Evolutionary conservation across 2,888 invertebrate genomes (phyloP), one percentile per base, ranked within the genome.

Genomic region (Lissocephala sabroskyi): DNA sequence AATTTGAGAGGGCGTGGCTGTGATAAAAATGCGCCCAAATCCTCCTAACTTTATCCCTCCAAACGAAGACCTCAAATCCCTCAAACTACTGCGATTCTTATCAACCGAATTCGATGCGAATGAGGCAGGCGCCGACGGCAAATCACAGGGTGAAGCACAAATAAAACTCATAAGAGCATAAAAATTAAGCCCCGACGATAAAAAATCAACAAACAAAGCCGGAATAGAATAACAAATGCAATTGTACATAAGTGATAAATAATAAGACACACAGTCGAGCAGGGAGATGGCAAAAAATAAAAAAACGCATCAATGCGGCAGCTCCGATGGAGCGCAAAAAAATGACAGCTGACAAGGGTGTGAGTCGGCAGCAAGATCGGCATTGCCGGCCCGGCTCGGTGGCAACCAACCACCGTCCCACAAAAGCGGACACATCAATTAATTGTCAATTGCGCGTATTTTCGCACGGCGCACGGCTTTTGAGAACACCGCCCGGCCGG

Each of bases 401-500:
- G 23, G 7, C 4, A 7, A 23, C 4, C 23, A 23, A 7, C 7
- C 23, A 23, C 7, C 23, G 4, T 23, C 23, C n/a, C n/a, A n/a
- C n/a, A 23, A 55, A 48, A 75, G 74, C 78, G 71, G 77, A 75
- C 74, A 63, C 79, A 79, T 74, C 75, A 77, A 74, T 75, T 75
- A 75, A 75, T 79, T 75, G 77, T 70, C 75, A 76, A 76, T 79
- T 67, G 77, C 62, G 68, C 68, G 73, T 65, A 65, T 67, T 74
- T 77, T 76, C 74, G 77, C 77, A 76, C 70, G 74, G 77, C 74
- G 63, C 3, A 70, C 65, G 59, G 61, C 70, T 60, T n/a, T 74
- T 77, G 77, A 65, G 60, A 45, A 33, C 37, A 41, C 29, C 41
- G 40, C 44, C 46, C 23, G 7, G 23, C 23, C n/a, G n/a, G n/a